phyloP scores from a whole-genome alignment of 2,113 vertebrate genomes.

The Platichthys flesus region DNA sequence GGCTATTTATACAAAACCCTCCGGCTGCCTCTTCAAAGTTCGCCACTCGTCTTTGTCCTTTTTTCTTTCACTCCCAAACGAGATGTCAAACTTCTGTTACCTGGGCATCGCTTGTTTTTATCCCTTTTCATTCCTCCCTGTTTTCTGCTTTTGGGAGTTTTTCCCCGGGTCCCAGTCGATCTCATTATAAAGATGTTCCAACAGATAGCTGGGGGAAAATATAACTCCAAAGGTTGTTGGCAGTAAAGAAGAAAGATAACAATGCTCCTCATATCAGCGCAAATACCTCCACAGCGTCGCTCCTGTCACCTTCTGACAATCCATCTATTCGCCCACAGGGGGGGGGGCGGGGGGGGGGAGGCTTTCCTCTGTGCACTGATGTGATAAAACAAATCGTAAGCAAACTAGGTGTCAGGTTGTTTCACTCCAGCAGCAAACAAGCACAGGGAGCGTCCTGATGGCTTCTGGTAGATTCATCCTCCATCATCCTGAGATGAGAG shows the following conservation, averaged over 20 bases:
- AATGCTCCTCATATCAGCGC: slow-evolving; percentile 34
- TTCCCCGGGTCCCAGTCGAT: slow-evolving; percentile 49
- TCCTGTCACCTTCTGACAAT: slow-evolving; percentile 46
- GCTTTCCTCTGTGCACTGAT: slow-evolving; percentile 16
- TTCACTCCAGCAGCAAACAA: slow-evolving; percentile 6
- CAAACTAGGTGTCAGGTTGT: slow-evolving; percentile 21
- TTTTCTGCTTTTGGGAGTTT: slow-evolving; percentile 30
- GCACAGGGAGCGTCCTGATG: slow-evolving; percentile 24
- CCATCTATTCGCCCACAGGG: slow-evolving; percentile 29
- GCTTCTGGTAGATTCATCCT: slow-evolving; percentile 10
- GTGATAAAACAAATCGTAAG: slow-evolving; percentile 38
- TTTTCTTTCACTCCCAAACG: slow-evolving; percentile 13
- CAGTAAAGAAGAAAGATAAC: slow-evolving; percentile 29
- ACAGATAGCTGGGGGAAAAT: slow-evolving; percentile 43
- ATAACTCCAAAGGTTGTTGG: slow-evolving; percentile 44
- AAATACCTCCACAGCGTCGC: slow-evolving; percentile 39
- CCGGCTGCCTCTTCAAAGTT: slow-evolving; percentile 37
- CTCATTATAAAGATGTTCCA: slow-evolving; percentile 59
- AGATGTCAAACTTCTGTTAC: slow-evolving; percentile 44
- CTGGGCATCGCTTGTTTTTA: slow-evolving; percentile 19
- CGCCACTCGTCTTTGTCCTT: slow-evolving; percentile 24
- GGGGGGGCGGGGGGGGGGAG: background rate
- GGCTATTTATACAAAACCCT: slow-evolving; percentile 49
- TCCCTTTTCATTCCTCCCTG: background rate
- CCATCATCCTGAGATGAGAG: background rate